Conservation (phyloP, 37 sponge, comb jelly and placozoan species). For the Chondrosia reniformis region DNA sequence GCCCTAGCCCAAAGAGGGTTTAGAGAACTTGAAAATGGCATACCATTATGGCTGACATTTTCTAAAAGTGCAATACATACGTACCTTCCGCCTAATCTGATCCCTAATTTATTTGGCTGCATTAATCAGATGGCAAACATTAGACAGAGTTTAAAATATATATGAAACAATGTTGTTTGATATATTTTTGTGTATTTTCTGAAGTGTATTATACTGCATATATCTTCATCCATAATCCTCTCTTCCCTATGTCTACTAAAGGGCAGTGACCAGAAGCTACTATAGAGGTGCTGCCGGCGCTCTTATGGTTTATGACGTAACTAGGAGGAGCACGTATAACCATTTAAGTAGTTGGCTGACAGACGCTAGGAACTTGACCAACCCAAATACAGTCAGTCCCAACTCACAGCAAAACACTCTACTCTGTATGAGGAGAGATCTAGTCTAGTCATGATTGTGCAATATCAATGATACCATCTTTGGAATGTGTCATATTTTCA, state of each 20-base stretch:
- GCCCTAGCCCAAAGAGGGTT: no score
- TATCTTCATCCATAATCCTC: neutral
- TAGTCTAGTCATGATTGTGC: neutral
- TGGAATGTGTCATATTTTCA: neutral
- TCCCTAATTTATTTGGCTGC: no score
- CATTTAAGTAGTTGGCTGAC: conserved; percentile 99
- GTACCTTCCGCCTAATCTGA: no score
- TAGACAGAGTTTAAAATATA: no score
- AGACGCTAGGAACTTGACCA: conserved; percentile 97
- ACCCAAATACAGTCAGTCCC: conserved; percentile 92
- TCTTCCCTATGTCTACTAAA: conserved; percentile 12
- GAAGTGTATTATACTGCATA: no score
- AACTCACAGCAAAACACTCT: neutral
- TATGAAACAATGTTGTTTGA: no score
- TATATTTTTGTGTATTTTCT: no score
- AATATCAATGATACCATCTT: neutral
- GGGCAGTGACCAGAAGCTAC: conserved; percentile 98
- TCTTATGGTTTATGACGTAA: conserved; percentile 99
- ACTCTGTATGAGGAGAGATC: no score
- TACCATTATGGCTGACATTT: no score
- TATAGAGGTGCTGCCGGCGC: conserved; percentile 99
- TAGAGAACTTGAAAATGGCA: neutral
- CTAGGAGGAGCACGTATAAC: conserved; percentile 97
- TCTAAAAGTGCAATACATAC: no score
- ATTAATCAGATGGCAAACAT: no score